Percentiles rank a stretch among this genome's conserved stretches.
Conservation (phyloP, 2,113 vertebrate genomes). For the Rhynchomys soricoides region DNA sequence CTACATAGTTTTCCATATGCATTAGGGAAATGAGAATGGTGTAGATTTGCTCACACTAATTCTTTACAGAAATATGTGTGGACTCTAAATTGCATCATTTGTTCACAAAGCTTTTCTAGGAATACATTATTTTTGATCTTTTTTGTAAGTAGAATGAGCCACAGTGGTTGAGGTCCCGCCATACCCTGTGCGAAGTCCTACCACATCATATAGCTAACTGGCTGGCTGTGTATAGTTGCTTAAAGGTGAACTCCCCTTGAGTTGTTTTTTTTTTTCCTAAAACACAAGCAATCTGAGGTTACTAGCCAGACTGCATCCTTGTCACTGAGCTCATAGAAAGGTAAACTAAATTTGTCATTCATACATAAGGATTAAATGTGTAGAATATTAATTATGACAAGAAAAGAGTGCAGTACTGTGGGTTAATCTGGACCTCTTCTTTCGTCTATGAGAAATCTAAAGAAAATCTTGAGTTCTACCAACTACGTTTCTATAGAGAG, state of each 20-base stretch:
- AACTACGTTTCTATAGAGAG: not conserved
- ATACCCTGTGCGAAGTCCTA: not conserved
- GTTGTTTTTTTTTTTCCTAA: not conserved
- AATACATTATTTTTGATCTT: not conserved
- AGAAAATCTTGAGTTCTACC: not conserved
- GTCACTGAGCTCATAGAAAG: not conserved
- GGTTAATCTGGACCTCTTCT: not conserved
- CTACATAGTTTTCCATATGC: not conserved
- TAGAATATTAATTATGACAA: not conserved
- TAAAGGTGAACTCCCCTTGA: not conserved
- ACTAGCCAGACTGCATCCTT: not conserved
- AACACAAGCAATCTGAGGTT: not conserved
- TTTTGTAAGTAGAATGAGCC: not conserved
- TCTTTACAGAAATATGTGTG: not conserved
- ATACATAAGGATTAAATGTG: not conserved
- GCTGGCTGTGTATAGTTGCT: not conserved
- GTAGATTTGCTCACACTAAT: not conserved
- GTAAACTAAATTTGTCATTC: not conserved
- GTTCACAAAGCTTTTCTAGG: not conserved
- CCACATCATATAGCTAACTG: not conserved
- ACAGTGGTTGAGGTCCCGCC: not conserved
- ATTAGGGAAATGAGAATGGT: not conserved
- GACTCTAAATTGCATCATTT: not conserved
- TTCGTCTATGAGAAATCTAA: not conserved
- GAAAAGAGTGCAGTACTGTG: not conserved